Evolutionary conservation across 1,140 invertebrate genomes (phyloP).

Genomic region (Oedothorax gibbosus): DNA sequence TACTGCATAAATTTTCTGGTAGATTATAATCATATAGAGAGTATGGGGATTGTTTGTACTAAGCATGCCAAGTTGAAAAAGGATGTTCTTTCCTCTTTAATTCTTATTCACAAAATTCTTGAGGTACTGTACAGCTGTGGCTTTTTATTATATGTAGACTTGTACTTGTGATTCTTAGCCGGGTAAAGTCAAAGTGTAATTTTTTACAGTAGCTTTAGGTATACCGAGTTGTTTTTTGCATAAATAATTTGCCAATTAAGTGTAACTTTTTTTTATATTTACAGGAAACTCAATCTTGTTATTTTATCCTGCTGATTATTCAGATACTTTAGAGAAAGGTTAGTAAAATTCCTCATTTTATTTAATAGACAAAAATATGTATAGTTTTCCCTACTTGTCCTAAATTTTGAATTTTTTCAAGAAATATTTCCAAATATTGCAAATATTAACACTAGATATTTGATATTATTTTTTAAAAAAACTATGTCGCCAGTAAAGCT

Average conservation of each 20-base stretch:
- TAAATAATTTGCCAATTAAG: background rate
- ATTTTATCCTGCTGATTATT: conserved; percentile 47
- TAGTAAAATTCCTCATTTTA: conserved; percentile 3
- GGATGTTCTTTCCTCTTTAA: background rate
- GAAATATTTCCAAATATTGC: too few relatives aligned
- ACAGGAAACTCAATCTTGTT: conserved; percentile 29
- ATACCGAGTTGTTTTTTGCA: too few relatives aligned
- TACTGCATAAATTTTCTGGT: too few relatives aligned
- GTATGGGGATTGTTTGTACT: too few relatives aligned
- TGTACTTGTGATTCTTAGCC: background rate
- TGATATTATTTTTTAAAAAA: too few relatives aligned
- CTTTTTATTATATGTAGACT: background rate
- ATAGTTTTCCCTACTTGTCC: too few relatives aligned
- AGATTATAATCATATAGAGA: too few relatives aligned
- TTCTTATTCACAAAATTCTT: background rate
- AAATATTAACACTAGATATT: too few relatives aligned
- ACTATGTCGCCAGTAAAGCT: too few relatives aligned
- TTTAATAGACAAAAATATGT: too few relatives aligned
- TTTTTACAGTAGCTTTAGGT: background rate
- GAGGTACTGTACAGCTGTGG: background rate
- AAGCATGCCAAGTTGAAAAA: too few relatives aligned
- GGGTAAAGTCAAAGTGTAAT: background rate
- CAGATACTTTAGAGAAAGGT: conserved; percentile 56
- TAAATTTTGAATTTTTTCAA: too few relatives aligned
- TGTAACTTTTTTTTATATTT: background rate